Percentiles rank a stretch among this genome's conserved stretches.
These are phyloP conservation scores for Meloidogyne floridensis DNA, from an alignment of 1,140 invertebrate species.

Conservation along the genomic window DNA sequence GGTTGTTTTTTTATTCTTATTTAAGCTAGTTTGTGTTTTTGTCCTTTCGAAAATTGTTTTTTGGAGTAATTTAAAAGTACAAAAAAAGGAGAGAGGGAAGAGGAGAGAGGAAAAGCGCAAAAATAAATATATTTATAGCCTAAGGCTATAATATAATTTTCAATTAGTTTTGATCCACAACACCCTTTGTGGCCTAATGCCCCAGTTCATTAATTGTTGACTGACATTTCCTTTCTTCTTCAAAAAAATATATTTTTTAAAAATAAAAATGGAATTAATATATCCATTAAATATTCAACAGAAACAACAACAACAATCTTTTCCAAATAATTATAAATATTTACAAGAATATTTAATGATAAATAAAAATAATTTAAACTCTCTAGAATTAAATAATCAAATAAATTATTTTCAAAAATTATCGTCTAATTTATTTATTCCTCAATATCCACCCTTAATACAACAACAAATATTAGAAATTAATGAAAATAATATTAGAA, in stretches of 20 bases:
- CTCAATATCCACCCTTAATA: background rate
- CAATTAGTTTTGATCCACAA: background rate
- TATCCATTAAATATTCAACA: background rate
- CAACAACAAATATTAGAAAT: background rate
- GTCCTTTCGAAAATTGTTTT: background rate
- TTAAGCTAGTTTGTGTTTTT: background rate
- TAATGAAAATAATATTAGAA: conserved; percentile 10
- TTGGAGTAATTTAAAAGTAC: background rate
- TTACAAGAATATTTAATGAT: background rate
- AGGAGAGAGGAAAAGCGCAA: too few species aligned
- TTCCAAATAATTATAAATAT: too few species aligned
- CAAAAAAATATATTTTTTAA: too few species aligned
- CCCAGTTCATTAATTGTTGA: background rate
- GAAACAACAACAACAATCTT: background rate
- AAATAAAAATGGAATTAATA: background rate
- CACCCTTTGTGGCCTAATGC: background rate
- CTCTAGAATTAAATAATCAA: background rate
- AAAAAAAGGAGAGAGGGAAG: background rate
- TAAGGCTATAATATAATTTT: background rate
- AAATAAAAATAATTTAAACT: background rate
- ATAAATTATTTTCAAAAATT: background rate
- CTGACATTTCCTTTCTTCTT: too few species aligned
- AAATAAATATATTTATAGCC: background rate
- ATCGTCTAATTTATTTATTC: background rate
- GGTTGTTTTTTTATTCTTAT: background rate